Evolutionary conservation across 2,113 vertebrate genomes (phyloP).

Genomic region (Physeter macrocephalus): DNA sequence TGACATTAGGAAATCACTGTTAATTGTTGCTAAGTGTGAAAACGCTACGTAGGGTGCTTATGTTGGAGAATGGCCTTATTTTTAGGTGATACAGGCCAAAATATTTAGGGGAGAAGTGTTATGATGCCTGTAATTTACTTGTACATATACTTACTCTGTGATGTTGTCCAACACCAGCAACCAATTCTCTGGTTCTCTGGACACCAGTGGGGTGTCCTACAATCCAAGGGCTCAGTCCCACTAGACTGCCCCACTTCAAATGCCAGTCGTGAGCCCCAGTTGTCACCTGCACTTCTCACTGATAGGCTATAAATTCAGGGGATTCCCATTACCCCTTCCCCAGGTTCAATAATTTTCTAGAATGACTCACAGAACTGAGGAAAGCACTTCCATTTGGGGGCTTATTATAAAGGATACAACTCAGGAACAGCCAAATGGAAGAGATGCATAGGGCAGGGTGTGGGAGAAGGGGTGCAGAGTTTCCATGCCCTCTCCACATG

Average conservation of each 20-base stretch:
- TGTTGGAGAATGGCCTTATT: neutral
- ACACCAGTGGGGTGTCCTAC: neutral
- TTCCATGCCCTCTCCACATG: neutral
- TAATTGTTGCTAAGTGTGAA: neutral
- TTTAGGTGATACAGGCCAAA: neutral
- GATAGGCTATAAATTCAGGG: neutral
- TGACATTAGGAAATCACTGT: neutral
- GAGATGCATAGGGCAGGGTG: neutral
- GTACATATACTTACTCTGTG: neutral
- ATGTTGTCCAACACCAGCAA: neutral
- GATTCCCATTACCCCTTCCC: neutral
- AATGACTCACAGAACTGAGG: neutral
- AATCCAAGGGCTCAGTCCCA: neutral
- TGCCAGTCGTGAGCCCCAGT: neutral
- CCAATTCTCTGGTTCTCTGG: neutral
- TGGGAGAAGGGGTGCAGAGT: too few species aligned
- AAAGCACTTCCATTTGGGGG: neutral
- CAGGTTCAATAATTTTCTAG: neutral
- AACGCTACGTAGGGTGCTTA: neutral
- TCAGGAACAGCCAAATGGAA: neutral
- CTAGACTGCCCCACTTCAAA: neutral
- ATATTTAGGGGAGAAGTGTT: neutral
- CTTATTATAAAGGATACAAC: neutral
- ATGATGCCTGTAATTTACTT: neutral
- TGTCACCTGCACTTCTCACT: neutral